Conservation (phyloP, 1,140 invertebrate species). For the Scaptodrosophila lebanonensis region DNA sequence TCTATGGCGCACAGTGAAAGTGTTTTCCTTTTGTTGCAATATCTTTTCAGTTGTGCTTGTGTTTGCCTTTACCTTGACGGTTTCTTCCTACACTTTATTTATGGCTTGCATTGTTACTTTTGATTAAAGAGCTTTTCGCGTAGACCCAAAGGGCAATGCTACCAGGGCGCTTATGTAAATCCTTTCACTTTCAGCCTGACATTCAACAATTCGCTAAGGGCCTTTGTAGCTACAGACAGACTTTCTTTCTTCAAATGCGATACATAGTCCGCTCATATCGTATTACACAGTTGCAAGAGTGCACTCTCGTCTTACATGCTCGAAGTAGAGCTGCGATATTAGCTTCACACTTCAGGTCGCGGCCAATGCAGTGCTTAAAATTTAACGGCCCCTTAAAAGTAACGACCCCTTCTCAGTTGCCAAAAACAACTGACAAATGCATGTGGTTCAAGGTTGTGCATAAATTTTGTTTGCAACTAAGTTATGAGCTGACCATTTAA, state of each 20-base stretch:
- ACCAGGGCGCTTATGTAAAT: slow-evolving; percentile 42
- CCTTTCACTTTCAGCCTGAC: slow-evolving; percentile 59
- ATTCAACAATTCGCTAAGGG: too few relatives aligned
- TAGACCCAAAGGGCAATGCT: slow-evolving; percentile 33
- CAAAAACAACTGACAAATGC: slow-evolving; percentile 17
- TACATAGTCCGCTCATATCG: too few relatives aligned
- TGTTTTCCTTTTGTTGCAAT: slow-evolving; percentile 4
- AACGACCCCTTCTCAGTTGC: too few relatives aligned
- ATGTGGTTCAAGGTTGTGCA: slow-evolving; percentile 57
- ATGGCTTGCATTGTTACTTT: slow-evolving; percentile 22
- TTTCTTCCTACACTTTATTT: slow-evolving; percentile 11
- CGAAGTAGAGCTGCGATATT: too few relatives aligned
- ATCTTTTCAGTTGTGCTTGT: slow-evolving; percentile 6
- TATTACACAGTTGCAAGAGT: too few relatives aligned
- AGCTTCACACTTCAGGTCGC: too few relatives aligned
- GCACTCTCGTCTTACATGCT: too few relatives aligned
- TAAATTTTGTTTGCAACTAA: slow-evolving; percentile 39
- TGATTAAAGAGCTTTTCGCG: slow-evolving; percentile 20
- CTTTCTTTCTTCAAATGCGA: too few relatives aligned
- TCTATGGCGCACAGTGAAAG: slow-evolving; percentile 44
- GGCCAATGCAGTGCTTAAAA: too few relatives aligned
- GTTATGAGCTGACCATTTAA: too few relatives aligned
- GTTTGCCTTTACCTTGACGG: slow-evolving; percentile 16
- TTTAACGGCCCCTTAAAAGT: too few relatives aligned
- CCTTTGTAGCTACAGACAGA: slow-evolving; percentile 11